Conservation (phyloP, 2,113 vertebrate genomes). For the Lophura nycthemera region DNA sequence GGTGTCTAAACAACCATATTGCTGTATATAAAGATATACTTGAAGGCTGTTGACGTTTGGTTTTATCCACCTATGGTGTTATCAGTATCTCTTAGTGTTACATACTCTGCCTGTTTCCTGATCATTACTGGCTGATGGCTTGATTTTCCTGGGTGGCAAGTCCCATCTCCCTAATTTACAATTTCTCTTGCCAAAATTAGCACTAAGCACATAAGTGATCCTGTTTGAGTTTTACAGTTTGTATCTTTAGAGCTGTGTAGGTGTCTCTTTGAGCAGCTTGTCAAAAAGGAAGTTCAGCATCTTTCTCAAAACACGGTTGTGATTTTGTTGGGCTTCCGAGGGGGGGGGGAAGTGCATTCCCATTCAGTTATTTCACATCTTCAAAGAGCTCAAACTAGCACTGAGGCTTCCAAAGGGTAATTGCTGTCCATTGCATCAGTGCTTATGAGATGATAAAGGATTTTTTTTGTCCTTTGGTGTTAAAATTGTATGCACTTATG, state of each 20-base stretch:
- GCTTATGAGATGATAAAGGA: not conserved
- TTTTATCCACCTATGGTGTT: not conserved
- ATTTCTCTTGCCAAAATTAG: not conserved
- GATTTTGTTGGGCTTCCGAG: not conserved
- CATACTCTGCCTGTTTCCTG: not conserved
- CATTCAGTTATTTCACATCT: not conserved
- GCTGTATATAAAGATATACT: not conserved
- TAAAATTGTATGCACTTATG: not conserved
- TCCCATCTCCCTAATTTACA: not conserved
- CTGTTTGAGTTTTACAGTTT: not conserved
- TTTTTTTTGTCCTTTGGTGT: not conserved
- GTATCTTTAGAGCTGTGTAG: not conserved
- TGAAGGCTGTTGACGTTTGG: not conserved
- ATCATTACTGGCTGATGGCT: not conserved
- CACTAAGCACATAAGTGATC: not conserved
- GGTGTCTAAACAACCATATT: not conserved
- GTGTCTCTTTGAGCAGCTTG: not conserved
- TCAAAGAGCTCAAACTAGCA: not conserved
- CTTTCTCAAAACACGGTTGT: no score
- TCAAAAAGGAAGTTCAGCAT: not conserved
- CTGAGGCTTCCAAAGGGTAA: not conserved
- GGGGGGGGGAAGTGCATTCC: not conserved
- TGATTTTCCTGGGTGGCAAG: not conserved
- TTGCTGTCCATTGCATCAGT: not conserved
- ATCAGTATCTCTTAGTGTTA: not conserved